These are phyloP conservation scores for Resseliella maxima DNA, from an alignment of 2,888 invertebrate species.

Conservation along the genomic window DNA sequence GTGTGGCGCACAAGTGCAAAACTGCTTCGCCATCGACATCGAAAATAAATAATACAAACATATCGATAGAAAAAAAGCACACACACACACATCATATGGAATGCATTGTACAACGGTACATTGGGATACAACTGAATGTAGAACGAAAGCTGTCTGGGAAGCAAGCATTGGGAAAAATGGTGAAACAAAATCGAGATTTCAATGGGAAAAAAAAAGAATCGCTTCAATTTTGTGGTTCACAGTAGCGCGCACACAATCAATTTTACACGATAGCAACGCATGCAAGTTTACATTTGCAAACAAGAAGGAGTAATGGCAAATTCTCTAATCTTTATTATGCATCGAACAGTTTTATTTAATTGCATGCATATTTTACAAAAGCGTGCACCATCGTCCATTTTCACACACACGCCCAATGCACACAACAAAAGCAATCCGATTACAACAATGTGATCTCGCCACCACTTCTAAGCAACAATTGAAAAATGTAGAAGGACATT, in stretches of 20 bases:
- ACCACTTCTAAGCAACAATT: constrained; percentile 43
- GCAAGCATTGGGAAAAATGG: not conserved
- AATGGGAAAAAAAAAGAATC: not conserved
- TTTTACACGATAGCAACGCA: constrained; percentile 24
- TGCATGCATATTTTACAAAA: constrained; percentile 49
- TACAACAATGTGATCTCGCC: not conserved
- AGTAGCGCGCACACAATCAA: constrained; percentile 22
- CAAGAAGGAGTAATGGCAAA: not conserved
- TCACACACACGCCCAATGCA: constrained; percentile 9
- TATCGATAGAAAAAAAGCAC: not conserved
- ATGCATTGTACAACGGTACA: not conserved
- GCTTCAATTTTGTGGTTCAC: constrained; percentile 33
- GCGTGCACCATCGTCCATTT: constrained; percentile 45
- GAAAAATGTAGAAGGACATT: constrained; percentile 17
- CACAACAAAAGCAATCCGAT: constrained; percentile 21
- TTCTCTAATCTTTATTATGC: constrained; percentile 49
- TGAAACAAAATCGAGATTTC: not conserved
- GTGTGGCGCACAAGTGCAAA: constrained; percentile 19
- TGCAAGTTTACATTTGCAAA: not conserved
- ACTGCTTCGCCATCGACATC: not conserved
- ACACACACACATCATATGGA: not conserved
- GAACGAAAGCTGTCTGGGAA: constrained; percentile 35
- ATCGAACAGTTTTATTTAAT: constrained; percentile 54
- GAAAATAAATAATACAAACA: constrained; percentile 17
- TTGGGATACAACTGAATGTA: not conserved